phyloP scores from a whole-genome alignment of 2,888 invertebrate genomes.

The Neoascia interrupta region DNA sequence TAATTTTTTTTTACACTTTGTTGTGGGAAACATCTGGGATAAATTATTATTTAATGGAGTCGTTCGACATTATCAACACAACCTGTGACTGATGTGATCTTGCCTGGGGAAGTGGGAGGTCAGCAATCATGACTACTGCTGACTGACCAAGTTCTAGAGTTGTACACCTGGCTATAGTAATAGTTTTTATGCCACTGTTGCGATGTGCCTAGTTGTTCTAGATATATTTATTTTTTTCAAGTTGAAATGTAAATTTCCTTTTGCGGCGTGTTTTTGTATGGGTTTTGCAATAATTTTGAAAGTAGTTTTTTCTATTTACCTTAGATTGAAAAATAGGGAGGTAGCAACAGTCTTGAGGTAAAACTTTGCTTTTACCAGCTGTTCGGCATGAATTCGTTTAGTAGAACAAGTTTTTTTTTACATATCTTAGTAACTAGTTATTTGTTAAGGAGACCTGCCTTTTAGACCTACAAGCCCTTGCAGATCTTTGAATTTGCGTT shows the following conservation, averaged over 20 bases:
- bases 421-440: too few species aligned
- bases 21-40: slow-evolving; percentile 53
- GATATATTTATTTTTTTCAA: slow-evolving; percentile 30
- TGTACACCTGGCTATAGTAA: slow-evolving; percentile 43
- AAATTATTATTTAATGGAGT: slow-evolving; percentile 54
- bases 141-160: not conserved
- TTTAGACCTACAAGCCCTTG: too few species aligned
- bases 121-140: slow-evolving; percentile 15
- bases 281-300: slow-evolving; percentile 12
- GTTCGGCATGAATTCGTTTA: too few species aligned
- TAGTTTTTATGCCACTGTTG: slow-evolving; percentile 30
- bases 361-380: too few species aligned
- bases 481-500: too few species aligned
- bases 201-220: slow-evolving; percentile 37
- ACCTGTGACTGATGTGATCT: slow-evolving; percentile 33
- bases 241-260: slow-evolving; percentile 38
- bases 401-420: too few species aligned
- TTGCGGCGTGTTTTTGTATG: slow-evolving; percentile 5
- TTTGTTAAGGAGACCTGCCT: too few species aligned
- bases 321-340: too few species aligned
- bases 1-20: slow-evolving; percentile 4
- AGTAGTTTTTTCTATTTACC: slow-evolving; percentile 39
- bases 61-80: slow-evolving; percentile 28
- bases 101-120: slow-evolving; percentile 51
- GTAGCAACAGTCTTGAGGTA: too few species aligned